Conservation (phyloP, 2,113 vertebrate species). For the Cacatua alba region DNA sequence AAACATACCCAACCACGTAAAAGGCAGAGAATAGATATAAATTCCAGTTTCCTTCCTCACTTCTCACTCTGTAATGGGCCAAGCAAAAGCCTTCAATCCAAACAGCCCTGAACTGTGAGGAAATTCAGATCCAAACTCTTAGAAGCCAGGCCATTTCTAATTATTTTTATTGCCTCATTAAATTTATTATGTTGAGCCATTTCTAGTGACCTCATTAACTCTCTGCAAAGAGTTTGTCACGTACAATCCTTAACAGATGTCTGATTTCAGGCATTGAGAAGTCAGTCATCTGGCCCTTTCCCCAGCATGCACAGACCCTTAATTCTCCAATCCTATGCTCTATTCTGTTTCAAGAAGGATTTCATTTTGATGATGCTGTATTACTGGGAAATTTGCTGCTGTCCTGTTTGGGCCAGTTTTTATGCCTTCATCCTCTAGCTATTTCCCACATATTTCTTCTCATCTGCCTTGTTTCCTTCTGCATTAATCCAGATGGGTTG, state of each 20-base stretch:
- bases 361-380: background rate
- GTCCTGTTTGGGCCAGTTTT: background rate
- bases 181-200: constrained; percentile 47
- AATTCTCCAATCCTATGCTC: background rate
- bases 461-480: constrained; percentile 25
- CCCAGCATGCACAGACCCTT: background rate
- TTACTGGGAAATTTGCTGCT: background rate
- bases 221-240: constrained; percentile 42
- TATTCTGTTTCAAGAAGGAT: background rate
- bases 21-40: background rate
- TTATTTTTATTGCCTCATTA: constrained; percentile 62
- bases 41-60: background rate
- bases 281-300: constrained; percentile 21
- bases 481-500: constrained; percentile 13
- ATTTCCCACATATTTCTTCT: constrained; percentile 6
- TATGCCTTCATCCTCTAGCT: constrained; percentile 10
- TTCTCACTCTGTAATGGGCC: background rate
- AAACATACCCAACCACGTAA: background rate
- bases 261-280: constrained; percentile 30
- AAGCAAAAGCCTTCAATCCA: background rate
- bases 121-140: constrained; percentile 17
- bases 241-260: constrained; percentile 59
- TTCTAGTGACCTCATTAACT: constrained; percentile 54
- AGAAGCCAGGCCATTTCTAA: constrained; percentile 22
- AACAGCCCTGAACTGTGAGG: constrained; percentile 7